Conservation (phyloP, 2,113 vertebrate species). For the Myodes glareolus region DNA sequence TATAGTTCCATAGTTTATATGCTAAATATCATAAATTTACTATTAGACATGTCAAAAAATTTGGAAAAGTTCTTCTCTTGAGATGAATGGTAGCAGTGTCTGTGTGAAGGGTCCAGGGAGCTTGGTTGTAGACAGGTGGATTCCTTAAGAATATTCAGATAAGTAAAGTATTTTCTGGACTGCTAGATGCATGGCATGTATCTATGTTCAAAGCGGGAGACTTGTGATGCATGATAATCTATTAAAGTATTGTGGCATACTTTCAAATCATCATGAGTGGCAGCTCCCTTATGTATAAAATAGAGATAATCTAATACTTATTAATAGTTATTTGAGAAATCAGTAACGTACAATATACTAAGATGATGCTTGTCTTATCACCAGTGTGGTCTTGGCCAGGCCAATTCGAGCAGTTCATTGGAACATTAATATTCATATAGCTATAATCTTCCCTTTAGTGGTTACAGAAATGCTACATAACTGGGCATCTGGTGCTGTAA, state of each 20-base stretch:
- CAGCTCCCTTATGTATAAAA: neutral
- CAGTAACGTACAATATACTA: neutral
- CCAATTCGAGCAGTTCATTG: neutral
- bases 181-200: neutral
- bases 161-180: neutral
- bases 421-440: neutral
- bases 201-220: neutral
- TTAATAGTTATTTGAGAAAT: neutral
- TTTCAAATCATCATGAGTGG: neutral
- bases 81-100: neutral
- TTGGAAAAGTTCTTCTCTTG: neutral
- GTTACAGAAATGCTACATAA: neutral
- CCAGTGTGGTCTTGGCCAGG: neutral
- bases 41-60: neutral
- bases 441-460: neutral
- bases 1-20: neutral
- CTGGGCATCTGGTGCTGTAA: neutral
- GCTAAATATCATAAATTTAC: neutral
- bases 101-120: neutral
- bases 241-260: neutral
- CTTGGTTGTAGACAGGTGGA: neutral
- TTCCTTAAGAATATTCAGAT: neutral
- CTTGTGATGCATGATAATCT: neutral
- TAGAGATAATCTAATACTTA: too few relatives aligned
- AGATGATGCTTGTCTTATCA: rapidly evolving